A percentile compares a stretch with the other conserved stretches of the same genome.
phyloP scores from a whole-genome alignment of 64 coral and sea anemone species.

The Dendrophyllia cribrosa region DNA sequence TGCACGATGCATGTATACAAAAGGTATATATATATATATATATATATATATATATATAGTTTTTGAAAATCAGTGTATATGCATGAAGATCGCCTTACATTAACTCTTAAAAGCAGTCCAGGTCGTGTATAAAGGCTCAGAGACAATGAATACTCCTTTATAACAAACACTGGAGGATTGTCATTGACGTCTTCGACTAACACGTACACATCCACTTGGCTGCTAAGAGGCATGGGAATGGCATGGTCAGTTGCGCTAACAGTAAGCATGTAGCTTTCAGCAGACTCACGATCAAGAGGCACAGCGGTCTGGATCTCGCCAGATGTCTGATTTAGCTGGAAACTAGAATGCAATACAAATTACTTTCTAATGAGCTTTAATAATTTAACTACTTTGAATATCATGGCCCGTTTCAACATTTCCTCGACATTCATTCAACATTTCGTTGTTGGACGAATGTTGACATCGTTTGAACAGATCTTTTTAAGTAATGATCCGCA shows the following conservation, averaged over 20 bases:
- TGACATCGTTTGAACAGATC: too few relatives aligned
- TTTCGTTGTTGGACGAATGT: too few relatives aligned
- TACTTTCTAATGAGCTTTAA: not conserved
- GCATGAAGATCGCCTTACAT: not conserved
- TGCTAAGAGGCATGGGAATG: not conserved
- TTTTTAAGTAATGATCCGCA: too few relatives aligned
- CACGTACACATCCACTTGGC: not conserved
- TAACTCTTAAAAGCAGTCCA: not conserved
- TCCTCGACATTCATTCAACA: too few relatives aligned
- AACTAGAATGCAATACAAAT: not conserved
- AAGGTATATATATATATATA: too few relatives aligned
- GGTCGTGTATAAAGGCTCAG: not conserved
- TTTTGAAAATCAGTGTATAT: not conserved
- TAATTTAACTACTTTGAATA: too few relatives aligned
- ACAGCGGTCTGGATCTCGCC: slow-evolving; percentile 14
- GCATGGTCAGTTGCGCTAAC: not conserved
- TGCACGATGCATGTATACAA: too few relatives aligned
- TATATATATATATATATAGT: not conserved
- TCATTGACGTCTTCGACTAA: slow-evolving; percentile 16
- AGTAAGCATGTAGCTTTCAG: not conserved
- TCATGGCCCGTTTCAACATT: too few relatives aligned
- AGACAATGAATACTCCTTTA: not conserved
- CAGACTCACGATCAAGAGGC: slow-evolving; percentile 19
- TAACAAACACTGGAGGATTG: not conserved
- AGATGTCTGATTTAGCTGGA: not conserved